phyloP scores from a whole-genome alignment of 2,888 invertebrate species.

The Euzophera pinguis region DNA sequence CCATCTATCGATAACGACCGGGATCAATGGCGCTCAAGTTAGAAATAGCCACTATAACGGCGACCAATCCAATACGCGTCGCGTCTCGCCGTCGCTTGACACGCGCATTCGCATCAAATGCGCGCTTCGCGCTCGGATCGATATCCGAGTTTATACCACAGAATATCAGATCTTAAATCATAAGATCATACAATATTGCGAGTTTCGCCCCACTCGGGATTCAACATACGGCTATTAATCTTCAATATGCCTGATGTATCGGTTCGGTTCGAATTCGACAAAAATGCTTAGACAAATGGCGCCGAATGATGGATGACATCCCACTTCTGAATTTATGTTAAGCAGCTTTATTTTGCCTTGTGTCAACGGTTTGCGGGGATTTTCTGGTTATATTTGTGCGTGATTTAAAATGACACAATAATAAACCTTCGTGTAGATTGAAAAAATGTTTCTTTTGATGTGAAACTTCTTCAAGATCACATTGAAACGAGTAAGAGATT shows the following conservation, averaged over 20 bases:
- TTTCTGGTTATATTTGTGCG: not conserved
- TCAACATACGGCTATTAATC: conserved; percentile 5
- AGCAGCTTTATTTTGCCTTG: not conserved
- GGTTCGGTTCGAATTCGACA: conserved; percentile 11
- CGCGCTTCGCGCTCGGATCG: too few relatives aligned
- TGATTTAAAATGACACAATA: not conserved
- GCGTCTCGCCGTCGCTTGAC: too few relatives aligned
- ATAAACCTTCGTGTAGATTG: not conserved
- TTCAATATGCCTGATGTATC: conserved; percentile 13
- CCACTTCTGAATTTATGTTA: conserved; percentile 8
- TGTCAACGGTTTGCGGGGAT: not conserved
- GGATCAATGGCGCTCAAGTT: too few relatives aligned
- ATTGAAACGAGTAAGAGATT: too few relatives aligned
- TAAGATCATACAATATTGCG: not conserved
- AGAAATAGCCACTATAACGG: too few relatives aligned
- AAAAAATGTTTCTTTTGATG: not conserved
- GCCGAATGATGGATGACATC: conserved; percentile 5
- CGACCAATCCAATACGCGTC: too few relatives aligned
- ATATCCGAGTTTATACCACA: too few relatives aligned
- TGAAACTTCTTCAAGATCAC: too few relatives aligned
- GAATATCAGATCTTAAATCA: too few relatives aligned
- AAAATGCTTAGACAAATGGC: conserved; percentile 14
- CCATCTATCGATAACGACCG: too few relatives aligned
- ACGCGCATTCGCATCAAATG: too few relatives aligned
- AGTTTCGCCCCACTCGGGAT: not conserved